phyloP scores from a whole-genome alignment of 2,888 invertebrate species.

The Apocheima hispidaria region DNA sequence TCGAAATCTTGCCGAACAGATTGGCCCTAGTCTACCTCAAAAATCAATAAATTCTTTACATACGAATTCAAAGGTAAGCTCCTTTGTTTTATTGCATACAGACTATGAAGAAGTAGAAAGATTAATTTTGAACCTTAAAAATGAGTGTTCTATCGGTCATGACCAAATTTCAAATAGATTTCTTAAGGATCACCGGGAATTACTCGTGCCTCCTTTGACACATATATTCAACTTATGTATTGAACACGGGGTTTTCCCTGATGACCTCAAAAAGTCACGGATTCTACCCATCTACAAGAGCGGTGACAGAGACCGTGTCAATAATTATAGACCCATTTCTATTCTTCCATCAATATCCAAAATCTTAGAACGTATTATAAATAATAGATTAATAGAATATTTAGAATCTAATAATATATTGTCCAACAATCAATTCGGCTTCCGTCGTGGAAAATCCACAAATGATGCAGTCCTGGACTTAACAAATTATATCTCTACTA shows the following conservation, averaged over 20 bases:
- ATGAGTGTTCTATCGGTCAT: not conserved
- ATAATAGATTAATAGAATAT: not conserved
- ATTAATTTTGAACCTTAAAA: not conserved
- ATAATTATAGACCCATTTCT: slow-evolving; percentile 38
- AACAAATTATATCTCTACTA: not conserved
- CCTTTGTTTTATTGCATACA: not conserved
- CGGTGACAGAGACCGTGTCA: slow-evolving; percentile 16
- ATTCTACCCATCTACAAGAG: not conserved
- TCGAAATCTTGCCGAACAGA: not conserved
- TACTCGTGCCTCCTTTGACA: not conserved
- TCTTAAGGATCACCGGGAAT: not conserved
- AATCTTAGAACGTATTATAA: slow-evolving; percentile 37
- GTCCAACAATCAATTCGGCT: slow-evolving; percentile 20
- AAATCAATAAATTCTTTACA: not conserved
- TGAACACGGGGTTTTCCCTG: not conserved
- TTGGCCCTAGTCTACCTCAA: not conserved
- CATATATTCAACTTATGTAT: not conserved
- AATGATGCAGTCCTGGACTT: slow-evolving; percentile 25
- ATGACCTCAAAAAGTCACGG: not conserved
- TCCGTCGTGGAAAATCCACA: slow-evolving; percentile 22
- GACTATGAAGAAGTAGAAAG: slow-evolving; percentile 1
- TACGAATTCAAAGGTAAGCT: not conserved
- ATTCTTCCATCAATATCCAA: slow-evolving; percentile 34
- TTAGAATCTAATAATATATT: not conserved
- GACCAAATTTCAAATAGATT: slow-evolving; percentile 12